Conservation (phyloP, 2,113 vertebrate genomes). For the Chlamydotis undulata region DNA sequence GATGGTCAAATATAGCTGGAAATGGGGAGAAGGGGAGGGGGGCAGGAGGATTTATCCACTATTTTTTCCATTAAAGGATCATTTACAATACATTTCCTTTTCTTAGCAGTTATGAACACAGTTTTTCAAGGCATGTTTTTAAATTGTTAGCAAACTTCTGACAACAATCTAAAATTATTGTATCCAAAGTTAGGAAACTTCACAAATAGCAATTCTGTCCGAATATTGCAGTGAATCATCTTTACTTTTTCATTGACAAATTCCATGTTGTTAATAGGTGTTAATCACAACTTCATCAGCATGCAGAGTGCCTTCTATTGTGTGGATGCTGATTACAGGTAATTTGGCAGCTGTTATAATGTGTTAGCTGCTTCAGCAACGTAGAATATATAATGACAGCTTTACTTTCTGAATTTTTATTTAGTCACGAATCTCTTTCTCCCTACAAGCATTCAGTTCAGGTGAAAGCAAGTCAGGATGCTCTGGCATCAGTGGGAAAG, state of each 20-base stretch:
- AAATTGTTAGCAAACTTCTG: neutral
- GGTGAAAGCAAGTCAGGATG: neutral
- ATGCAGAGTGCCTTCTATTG: slow-evolving; percentile 33
- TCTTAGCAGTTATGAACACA: neutral
- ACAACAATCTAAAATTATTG: slow-evolving; percentile 4
- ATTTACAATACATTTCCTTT: neutral
- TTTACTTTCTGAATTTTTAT: slow-evolving; percentile 40
- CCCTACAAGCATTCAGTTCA: neutral
- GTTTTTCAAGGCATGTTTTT: neutral
- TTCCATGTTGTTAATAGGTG: slow-evolving; percentile 13
- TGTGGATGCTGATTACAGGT: slow-evolving; percentile 59
- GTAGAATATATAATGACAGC: slow-evolving; percentile 23
- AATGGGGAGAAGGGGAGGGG: accelerated
- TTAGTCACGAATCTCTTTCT: neutral
- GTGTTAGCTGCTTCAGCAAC: slow-evolving; percentile 33
- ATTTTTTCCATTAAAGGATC: neutral
- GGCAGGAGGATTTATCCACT: neutral
- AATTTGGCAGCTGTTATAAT: slow-evolving; percentile 55
- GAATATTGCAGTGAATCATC: neutral
- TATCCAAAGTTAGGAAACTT: neutral
- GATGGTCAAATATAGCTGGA: neutral
- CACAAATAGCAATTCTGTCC: neutral
- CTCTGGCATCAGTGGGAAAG: neutral
- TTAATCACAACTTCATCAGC: slow-evolving; percentile 52
- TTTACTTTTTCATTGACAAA: slow-evolving; percentile 35